Base-by-base conservation (phyloP, 2,113 vertebrate species). In the Hystrix brachyura region DNA sequence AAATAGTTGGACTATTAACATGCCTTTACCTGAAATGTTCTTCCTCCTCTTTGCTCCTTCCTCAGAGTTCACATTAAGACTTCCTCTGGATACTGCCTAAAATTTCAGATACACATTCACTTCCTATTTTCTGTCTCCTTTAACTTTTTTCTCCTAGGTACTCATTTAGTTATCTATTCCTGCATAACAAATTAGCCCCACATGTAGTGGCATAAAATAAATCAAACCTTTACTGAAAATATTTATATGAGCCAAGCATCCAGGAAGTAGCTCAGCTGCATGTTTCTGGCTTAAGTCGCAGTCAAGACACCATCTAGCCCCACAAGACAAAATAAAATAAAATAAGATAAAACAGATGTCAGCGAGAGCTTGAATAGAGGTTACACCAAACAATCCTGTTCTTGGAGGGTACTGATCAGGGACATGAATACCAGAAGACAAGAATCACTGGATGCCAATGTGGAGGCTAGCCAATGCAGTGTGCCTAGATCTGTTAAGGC, bases 141-240 rank as follows among this genome's bases (percentile, higher is more conserved):
- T 67, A 60, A 78, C 38, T 69, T 55, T 67, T 64, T 69, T 60
- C 65, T 89, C 17, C 62, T 62, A 46, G 53, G 17, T 59, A 65
- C 48, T 85, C 57, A 3, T 60, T 96, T 79, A 10, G 25, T 71
- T 83, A 57, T 89, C 53, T 69, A 64, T 51, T 72, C 15, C 60
- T 92, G 11, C 17, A 11, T 64, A 71, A 85, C 17, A 43, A n/a
- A 78, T 76, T 69, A 46, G 10, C 19, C 59, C n/a, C 46, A 59
- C 38, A 83, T 60, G 13, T 3, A 38, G 27, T 83, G n/a, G 27
- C 43, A 87, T 83, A 78, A 94, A 60, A 91, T 32, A 79, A 53
- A 90, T 90, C 72, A 38, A 90, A 65, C 64, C 80, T 79, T 83
- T 89, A 71, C 67, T 93, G 85, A 80, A 55, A 88, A 69, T 43